phyloP scores from a whole-genome alignment of 2,888 invertebrate genomes.

The Muscina levida region DNA sequence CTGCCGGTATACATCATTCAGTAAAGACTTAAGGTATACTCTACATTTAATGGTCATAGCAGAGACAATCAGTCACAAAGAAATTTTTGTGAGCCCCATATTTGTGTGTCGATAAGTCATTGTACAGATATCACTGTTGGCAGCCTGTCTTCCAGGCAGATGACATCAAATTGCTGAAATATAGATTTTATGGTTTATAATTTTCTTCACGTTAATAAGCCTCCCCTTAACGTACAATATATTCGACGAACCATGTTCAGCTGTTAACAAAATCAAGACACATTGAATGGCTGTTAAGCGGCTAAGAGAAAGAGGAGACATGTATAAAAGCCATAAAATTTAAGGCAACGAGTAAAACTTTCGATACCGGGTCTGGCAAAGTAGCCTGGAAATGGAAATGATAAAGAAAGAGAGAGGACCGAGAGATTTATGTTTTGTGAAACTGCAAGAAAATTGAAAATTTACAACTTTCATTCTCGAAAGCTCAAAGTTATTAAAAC shows the following conservation, averaged over 20 bases:
- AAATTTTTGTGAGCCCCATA: conserved; percentile 12
- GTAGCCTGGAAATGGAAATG: no score
- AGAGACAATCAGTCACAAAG: not conserved
- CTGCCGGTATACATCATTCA: not conserved
- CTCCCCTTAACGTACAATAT: not conserved
- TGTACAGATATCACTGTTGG: not conserved
- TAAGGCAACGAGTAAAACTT: not conserved
- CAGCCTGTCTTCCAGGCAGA: not conserved
- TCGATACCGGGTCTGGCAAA: not conserved
- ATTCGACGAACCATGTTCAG: not conserved
- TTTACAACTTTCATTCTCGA: conserved; percentile 12
- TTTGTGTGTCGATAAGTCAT: not conserved
- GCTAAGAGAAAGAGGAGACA: not conserved
- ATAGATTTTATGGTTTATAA: conserved; percentile 4
- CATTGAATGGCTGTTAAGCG: not conserved
- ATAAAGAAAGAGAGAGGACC: not conserved
- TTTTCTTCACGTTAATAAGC: not conserved
- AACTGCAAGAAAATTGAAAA: conserved; percentile 28
- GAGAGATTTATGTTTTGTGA: not conserved
- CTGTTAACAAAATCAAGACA: not conserved
- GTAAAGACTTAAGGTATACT: not conserved
- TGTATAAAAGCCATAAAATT: conserved; percentile 5
- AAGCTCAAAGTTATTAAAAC: conserved; percentile 17
- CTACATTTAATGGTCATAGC: not conserved
- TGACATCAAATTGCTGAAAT: not conserved